Conservation (phyloP, 2,797 vertebrate species). For the Falco naumanni region DNA sequence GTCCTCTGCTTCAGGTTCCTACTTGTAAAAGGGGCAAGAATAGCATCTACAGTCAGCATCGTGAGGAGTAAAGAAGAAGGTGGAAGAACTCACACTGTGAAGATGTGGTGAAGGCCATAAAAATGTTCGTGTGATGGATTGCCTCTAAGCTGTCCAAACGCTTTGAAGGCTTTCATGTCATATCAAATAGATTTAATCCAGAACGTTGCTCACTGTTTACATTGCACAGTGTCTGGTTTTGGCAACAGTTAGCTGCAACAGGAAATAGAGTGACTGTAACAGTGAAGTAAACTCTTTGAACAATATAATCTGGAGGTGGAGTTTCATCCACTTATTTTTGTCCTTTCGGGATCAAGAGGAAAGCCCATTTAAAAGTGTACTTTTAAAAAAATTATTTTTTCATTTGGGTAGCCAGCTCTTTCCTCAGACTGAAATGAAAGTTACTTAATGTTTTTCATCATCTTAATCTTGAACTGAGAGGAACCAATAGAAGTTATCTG, state of each 20-base stretch:
- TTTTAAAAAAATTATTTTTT: neutral
- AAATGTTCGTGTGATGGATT: neutral
- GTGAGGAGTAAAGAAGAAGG: neutral
- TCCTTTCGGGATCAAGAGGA: neutral
- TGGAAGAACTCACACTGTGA: neutral
- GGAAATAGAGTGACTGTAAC: neutral
- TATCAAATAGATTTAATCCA: neutral
- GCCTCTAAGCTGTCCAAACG: neutral
- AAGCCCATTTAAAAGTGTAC: neutral
- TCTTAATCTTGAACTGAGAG: neutral
- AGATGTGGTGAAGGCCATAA: neutral
- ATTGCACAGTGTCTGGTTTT: neutral
- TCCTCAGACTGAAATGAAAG: neutral
- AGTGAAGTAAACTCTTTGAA: neutral
- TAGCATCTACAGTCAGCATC: neutral
- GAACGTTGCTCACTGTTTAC: neutral
- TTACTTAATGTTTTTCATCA: neutral
- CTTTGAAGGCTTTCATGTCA: neutral
- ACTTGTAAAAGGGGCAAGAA: neutral
- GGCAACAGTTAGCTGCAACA: neutral
- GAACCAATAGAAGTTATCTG: neutral
- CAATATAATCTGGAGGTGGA: neutral
- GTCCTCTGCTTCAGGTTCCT: neutral
- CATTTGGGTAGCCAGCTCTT: neutral
- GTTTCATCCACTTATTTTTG: neutral